Conservation (phyloP, 2,113 vertebrate genomes). For the Podiceps cristatus region DNA sequence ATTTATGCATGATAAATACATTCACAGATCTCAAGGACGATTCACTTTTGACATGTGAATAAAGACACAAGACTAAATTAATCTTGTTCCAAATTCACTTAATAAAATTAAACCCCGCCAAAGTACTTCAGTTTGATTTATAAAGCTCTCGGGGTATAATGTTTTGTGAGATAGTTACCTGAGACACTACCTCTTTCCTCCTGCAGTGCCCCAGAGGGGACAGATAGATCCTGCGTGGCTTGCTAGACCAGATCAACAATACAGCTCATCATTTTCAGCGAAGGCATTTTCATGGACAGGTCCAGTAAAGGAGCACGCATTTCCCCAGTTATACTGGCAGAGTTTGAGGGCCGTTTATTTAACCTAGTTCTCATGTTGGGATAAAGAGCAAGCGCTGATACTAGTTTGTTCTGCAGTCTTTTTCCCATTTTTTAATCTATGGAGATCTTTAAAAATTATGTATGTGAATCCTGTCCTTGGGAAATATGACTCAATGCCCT, state of each 20-base stretch:
- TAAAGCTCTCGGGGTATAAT: slow-evolving; percentile 12
- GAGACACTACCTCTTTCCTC: neutral
- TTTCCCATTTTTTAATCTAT: neutral
- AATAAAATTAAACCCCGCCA: neutral
- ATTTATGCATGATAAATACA: neutral
- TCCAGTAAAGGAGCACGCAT: neutral
- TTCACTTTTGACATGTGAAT: slow-evolving; percentile 43
- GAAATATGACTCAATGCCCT: neutral
- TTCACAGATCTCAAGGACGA: slow-evolving; percentile 12
- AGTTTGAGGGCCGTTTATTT: neutral
- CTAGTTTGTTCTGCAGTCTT: neutral
- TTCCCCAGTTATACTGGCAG: neutral
- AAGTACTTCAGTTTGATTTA: slow-evolving; percentile 43
- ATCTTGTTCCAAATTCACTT: slow-evolving; percentile 9
- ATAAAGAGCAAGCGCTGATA: neutral
- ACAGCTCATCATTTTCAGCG: neutral
- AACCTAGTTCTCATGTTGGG: neutral
- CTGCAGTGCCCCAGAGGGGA: neutral
- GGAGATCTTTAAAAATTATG: neutral
- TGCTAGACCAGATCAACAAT: neutral
- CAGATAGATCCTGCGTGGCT: neutral
- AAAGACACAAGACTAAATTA: slow-evolving; percentile 46
- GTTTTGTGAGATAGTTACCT: neutral
- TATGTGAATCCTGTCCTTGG: neutral
- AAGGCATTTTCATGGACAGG: neutral